A percentile compares a stretch with the other conserved stretches of the same genome.
phyloP scores from a whole-genome alignment of 2,113 vertebrate genomes.

The Chloropsis hardwickii region DNA sequence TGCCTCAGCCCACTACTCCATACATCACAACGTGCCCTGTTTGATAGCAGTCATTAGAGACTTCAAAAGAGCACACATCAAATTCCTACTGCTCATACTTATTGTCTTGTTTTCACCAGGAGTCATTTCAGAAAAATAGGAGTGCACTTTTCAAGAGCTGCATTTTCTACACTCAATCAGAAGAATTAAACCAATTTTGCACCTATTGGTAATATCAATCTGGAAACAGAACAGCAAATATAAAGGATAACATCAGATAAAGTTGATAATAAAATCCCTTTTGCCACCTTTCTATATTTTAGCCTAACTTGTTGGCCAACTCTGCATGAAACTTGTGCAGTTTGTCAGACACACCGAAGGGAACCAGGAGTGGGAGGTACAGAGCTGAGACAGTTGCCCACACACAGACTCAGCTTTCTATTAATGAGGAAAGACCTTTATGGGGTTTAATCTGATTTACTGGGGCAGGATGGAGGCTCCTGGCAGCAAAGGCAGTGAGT shows the following conservation, averaged over 20 bases:
- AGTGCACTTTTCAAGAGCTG: background rate
- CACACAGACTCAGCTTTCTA: background rate
- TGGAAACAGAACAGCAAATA: background rate
- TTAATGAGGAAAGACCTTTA: background rate
- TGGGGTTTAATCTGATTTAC: background rate
- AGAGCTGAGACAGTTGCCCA: background rate
- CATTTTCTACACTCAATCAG: background rate
- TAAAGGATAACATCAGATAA: background rate
- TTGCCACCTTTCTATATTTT: background rate
- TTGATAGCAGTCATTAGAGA: background rate
- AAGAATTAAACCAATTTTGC: background rate
- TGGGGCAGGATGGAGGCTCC: rapidly evolving
- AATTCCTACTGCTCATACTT: background rate
- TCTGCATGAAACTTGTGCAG: background rate
- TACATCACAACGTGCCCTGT: background rate
- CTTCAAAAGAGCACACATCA: background rate
- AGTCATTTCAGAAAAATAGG: background rate
- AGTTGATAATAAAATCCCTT: background rate
- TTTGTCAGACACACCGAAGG: background rate
- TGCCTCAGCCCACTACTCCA: background rate
- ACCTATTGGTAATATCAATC: background rate
- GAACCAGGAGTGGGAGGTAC: background rate
- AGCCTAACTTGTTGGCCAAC: background rate
- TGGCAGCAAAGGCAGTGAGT: background rate
- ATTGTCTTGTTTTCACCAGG: background rate